Percentiles rank a stretch among this genome's conserved stretches.
Evolutionary conservation across 1,140 invertebrate species (phyloP).

Genomic region (Cherax destructor): DNA sequence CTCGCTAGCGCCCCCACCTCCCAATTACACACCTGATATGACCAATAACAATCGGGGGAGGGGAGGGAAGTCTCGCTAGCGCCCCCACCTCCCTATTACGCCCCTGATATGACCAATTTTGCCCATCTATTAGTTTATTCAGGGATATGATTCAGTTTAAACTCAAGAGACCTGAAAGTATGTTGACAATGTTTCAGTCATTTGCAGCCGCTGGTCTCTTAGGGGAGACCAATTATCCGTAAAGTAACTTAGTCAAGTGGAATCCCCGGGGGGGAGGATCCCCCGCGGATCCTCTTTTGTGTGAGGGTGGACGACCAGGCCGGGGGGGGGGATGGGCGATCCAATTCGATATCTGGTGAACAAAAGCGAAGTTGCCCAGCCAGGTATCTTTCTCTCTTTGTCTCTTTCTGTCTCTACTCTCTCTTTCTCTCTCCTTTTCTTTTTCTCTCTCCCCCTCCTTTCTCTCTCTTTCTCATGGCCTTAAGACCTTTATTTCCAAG

Average conservation of each 20-base stretch:
- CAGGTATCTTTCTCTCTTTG: not conserved
- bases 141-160: conserved; percentile 63
- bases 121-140: conserved; percentile 58
- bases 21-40: no score
- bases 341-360: conserved; percentile 16
- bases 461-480: not conserved
- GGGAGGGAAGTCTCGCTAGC: no score
- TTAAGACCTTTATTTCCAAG: no score
- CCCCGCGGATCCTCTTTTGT: not conserved
- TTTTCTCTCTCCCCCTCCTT: not conserved
- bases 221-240: not conserved
- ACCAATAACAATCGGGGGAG: no score
- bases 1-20: no score
- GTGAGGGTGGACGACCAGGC: not conserved
- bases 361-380: not conserved
- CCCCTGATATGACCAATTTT: conserved; percentile 56
- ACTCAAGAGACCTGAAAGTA: conserved; percentile 36
- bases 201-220: conserved; percentile 19
- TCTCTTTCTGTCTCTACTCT: not conserved
- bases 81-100: no score
- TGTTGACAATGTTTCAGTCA: conserved; percentile 48
- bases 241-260: conserved; percentile 6
- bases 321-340: not conserved
- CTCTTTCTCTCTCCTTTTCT: not conserved
- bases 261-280: not conserved